These are phyloP conservation scores for Dryococelus australis DNA, from an alignment of 2,888 invertebrate genomes.

Conservation along the genomic window DNA sequence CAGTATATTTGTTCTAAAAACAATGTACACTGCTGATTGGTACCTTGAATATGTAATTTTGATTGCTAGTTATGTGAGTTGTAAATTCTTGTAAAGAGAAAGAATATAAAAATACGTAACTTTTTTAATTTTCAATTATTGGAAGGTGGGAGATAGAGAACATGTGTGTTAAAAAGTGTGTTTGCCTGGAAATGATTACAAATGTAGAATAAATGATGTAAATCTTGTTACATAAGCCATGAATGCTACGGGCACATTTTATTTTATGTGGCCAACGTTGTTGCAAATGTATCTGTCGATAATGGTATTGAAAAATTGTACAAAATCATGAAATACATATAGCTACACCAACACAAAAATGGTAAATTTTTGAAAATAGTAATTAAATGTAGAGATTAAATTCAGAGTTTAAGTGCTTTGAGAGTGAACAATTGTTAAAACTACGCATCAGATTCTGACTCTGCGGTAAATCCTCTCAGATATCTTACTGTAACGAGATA, in stretches of 20 bases:
- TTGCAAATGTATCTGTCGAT: neutral
- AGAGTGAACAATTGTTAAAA: no score
- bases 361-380: no score
- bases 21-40: neutral
- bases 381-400: no score
- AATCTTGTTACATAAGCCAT: slow-evolving; percentile 8
- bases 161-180: neutral
- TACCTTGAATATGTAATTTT: neutral
- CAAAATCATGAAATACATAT: neutral
- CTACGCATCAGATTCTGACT: no score
- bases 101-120: neutral
- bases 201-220: neutral
- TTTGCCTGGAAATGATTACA: neutral
- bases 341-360: no score
- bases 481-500: no score
- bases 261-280: neutral
- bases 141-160: neutral
- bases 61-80: neutral
- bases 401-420: no score
- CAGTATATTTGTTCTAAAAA: neutral
- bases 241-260: slow-evolving; percentile 6
- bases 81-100: neutral
- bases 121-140: neutral
- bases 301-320: neutral
- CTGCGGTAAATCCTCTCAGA: no score